These are phyloP conservation scores for Tiliacea citrago DNA, from an alignment of 2,888 invertebrate genomes.

Conservation along the genomic window DNA sequence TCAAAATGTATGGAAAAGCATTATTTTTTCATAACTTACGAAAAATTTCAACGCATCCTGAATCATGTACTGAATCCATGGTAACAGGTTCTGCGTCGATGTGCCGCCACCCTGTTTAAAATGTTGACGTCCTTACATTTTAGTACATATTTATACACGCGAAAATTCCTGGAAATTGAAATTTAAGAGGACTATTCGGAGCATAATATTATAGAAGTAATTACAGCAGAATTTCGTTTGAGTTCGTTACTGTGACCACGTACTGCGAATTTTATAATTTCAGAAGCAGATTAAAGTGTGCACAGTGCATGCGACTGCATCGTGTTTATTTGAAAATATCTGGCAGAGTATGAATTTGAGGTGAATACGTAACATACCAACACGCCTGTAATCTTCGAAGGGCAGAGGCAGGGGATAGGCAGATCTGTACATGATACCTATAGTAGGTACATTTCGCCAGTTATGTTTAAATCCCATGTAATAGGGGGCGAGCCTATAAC, in stretches of 20 bases:
- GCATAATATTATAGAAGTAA: constrained; percentile 13
- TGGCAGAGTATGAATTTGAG: constrained; percentile 1
- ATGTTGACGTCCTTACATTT: not conserved
- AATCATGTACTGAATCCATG: too few species aligned
- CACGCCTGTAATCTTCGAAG: not conserved
- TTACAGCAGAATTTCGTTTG: constrained; percentile 38
- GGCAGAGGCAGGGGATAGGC: too few species aligned
- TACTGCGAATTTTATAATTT: constrained; percentile 35
- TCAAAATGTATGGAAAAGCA: too few species aligned
- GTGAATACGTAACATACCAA: not conserved
- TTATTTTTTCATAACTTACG: too few species aligned
- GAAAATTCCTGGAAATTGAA: constrained; percentile 39
- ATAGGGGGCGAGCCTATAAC: too few species aligned
- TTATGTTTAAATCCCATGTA: too few species aligned
- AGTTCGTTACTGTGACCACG: constrained; percentile 29
- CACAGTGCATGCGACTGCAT: not conserved
- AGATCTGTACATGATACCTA: too few species aligned
- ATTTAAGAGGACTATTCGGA: constrained; percentile 21
- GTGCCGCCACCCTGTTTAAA: too few species aligned
- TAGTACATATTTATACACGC: not conserved
- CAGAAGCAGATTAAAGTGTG: constrained; percentile 40
- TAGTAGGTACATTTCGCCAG: too few species aligned
- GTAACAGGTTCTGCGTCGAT: too few species aligned
- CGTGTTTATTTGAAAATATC: constrained; percentile 21
- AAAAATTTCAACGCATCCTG: too few species aligned